Percentiles rank a stretch among this genome's conserved stretches.
phyloP scores from a whole-genome alignment of 1,140 invertebrate genomes.

The Holotrichia oblita region DNA sequence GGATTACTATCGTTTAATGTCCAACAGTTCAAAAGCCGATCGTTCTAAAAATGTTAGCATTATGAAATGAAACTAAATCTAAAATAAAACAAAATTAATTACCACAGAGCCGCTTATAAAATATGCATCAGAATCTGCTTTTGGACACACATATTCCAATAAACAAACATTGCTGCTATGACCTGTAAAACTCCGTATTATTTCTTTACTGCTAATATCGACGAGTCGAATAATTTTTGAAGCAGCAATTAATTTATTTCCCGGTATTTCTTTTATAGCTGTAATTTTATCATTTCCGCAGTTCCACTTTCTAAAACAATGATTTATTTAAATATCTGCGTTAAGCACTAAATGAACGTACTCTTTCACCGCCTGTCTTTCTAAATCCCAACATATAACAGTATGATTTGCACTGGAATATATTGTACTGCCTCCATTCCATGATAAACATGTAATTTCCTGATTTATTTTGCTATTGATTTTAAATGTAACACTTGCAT shows the following conservation, averaged over 20 bases:
- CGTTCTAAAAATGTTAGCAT: conserved; percentile 59
- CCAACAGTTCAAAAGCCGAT: conserved; percentile 71
- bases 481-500: conserved; percentile 67
- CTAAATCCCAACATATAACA: conserved; percentile 65
- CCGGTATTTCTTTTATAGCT: conserved; percentile 71
- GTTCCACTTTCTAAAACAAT: conserved; percentile 67
- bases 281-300: conserved; percentile 72
- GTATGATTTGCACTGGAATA: conserved; percentile 65
- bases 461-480: conserved; percentile 61
- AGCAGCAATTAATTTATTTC: conserved; percentile 71
- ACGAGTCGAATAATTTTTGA: conserved; percentile 73
- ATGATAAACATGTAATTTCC: conserved; percentile 62
- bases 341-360: conserved; percentile 47
- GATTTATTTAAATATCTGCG: neutral
- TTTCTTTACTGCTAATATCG: conserved; percentile 67
- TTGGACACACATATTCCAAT: conserved; percentile 63
- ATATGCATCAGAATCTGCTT: conserved; percentile 62
- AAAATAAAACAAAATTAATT: conserved; percentile 28
- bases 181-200: conserved; percentile 73
- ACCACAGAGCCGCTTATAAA: conserved; percentile 69
- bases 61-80: no score
- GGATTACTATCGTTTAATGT: conserved; percentile 62
- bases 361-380: conserved; percentile 60
- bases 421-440: conserved; percentile 56
- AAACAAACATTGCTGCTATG: conserved; percentile 71